These are phyloP conservation scores for Hydropsyche tenuis DNA, from an alignment of 1,140 invertebrate genomes.

Conservation along the genomic window DNA sequence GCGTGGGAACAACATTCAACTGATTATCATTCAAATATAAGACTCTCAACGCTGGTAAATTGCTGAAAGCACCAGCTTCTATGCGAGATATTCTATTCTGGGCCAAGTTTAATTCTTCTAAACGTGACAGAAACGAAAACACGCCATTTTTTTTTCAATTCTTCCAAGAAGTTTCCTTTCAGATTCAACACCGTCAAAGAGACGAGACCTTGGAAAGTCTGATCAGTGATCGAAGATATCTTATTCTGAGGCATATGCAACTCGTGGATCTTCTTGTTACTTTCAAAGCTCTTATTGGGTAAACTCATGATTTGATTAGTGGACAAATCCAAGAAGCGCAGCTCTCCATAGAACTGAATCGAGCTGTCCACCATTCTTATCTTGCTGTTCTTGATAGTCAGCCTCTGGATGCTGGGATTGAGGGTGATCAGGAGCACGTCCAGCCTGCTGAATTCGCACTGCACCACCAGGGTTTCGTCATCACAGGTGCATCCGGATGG, in stretches of 20 bases:
- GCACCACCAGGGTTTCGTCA: slow-evolving; percentile 86
- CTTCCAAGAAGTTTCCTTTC: slow-evolving; percentile 81
- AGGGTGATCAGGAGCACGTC: slow-evolving; percentile 90
- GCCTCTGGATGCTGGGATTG: slow-evolving; percentile 85
- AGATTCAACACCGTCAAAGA: slow-evolving; percentile 81
- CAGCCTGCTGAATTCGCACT: slow-evolving; percentile 78
- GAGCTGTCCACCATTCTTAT: slow-evolving; percentile 87
- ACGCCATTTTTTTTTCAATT: slow-evolving; percentile 75
- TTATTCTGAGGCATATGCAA: slow-evolving; percentile 86
- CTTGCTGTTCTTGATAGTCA: slow-evolving; percentile 83
- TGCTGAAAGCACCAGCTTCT: slow-evolving; percentile 79
- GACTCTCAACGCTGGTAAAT: slow-evolving; percentile 75
- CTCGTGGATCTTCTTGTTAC: slow-evolving; percentile 80
- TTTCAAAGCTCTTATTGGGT: slow-evolving; percentile 77
- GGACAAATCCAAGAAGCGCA: slow-evolving; percentile 83
- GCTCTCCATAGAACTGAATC: slow-evolving; percentile 84
- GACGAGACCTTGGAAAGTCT: slow-evolving; percentile 79
- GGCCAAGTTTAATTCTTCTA: slow-evolving; percentile 87
- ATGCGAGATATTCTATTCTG: slow-evolving; percentile 85
- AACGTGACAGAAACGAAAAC: slow-evolving; percentile 75
- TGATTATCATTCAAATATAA: slow-evolving; percentile 87
- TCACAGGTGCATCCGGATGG: slow-evolving; percentile 84
- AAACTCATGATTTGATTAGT: slow-evolving; percentile 83
- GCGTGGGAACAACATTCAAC: slow-evolving; percentile 75
- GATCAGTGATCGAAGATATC: slow-evolving; percentile 78